Evolutionary conservation across 2,888 invertebrate genomes (phyloP), one percentile per base, ranked within the genome.

Genomic region (Pelosia muscerda): DNA sequence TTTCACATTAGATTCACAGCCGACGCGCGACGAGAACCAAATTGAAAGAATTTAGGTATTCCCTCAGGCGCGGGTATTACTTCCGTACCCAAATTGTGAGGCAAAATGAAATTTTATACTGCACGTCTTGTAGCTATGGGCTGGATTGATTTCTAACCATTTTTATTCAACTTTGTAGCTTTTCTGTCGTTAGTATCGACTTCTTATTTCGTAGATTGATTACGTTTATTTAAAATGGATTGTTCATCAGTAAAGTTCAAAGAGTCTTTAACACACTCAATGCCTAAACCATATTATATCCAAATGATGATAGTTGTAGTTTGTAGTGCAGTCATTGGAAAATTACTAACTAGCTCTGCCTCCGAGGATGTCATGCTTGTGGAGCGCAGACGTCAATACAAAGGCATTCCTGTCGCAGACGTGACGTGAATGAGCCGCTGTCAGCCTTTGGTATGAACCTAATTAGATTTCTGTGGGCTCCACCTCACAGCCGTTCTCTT

Each of bases 1-100:
- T 67, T 69, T 72, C 70, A 76, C 38, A 72, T 72, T 64, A 73
- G 66, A 71, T 69, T 69, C 63, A 65, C 60, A 55, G 19, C 60
- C 60, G 58, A n/a, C 31, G 31, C n/a, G 55, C 13, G 38, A 66
- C 6, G 65, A 42, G 61, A 60, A 66, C 55, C 19, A 66, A 61
- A 66, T 61, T 61, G 66, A 61, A 66, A 66, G 28, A 61, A 66
- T 61, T 19, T 42, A 22, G 26, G 42, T 56, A 38, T 42, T n/a
- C 15, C 55, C 42, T 54, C 60, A 49, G n/a, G 55, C 42, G 59
- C 38, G 61, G 61, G 31, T 61, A 66, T 61, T 66, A 61, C 55
- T 61, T 22, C 66, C 38, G 38, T 22, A 42, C 42, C 55, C 38
- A 34, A 2, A 19, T 58, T 28, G 53, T 53, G 28, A 56, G 28